phyloP scores from a whole-genome alignment of 1,140 invertebrate genomes.

The Vollenhovia emeryi region DNA sequence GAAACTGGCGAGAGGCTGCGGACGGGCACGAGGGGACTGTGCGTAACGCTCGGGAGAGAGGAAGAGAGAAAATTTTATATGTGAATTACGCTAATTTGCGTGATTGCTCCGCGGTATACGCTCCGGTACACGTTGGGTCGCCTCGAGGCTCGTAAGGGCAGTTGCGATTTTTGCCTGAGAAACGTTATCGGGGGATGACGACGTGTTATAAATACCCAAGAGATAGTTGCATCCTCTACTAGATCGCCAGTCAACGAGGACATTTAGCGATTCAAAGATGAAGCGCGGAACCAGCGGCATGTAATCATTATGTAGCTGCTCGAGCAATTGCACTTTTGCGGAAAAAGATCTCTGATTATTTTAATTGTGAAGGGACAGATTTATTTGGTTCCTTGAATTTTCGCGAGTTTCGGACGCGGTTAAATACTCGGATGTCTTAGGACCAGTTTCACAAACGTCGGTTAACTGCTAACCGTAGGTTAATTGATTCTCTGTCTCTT shows the following conservation, averaged over 20 bases:
- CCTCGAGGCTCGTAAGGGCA: neutral
- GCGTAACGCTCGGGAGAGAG: constrained; percentile 9
- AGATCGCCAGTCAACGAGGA: neutral
- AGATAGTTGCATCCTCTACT: neutral
- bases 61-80: constrained; percentile 42
- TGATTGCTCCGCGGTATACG: constrained; percentile 26
- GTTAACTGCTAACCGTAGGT: too few relatives aligned
- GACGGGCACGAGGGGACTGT: constrained; percentile 22
- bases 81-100: constrained; percentile 54
- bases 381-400: neutral
- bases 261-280: neutral
- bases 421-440: neutral
- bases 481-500: too few relatives aligned
- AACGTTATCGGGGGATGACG: neutral
- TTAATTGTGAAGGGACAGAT: neutral
- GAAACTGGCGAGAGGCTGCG: constrained; percentile 5
- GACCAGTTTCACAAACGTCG: too few relatives aligned
- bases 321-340: neutral
- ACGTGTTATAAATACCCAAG: constrained; percentile 4
- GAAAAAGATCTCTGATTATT: neutral
- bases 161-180: constrained; percentile 3
- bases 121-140: neutral
- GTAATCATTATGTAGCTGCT: neutral
- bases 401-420: neutral
- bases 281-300: neutral